Conservation (phyloP, 2,113 vertebrate species). For the Empidonax traillii region DNA sequence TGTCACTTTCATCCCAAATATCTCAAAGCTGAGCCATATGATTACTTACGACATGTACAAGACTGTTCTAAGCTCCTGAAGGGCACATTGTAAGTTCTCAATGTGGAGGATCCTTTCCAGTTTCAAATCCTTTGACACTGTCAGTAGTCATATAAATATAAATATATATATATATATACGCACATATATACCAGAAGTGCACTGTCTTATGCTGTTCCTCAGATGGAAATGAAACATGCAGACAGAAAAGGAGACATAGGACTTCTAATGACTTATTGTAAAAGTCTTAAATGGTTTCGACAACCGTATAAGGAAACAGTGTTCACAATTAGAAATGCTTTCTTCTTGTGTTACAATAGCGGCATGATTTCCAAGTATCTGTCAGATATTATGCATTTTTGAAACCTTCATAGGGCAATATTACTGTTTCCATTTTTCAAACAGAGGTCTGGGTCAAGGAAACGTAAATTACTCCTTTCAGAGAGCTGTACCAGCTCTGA, state of each 20-base stretch:
- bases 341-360: background rate
- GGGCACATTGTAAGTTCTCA: background rate
- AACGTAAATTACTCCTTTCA: background rate
- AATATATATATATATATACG: background rate
- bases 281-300: background rate
- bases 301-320: background rate
- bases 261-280: background rate
- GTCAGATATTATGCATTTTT: background rate
- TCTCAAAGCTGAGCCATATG: background rate
- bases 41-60: background rate
- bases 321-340: background rate
- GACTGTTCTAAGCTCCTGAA: background rate
- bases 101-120: background rate
- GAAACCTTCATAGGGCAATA: background rate
- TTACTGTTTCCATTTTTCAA: background rate
- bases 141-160: background rate
- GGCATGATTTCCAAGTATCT: background rate
- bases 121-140: background rate
- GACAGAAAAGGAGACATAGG: background rate
- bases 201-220: background rate
- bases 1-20: background rate
- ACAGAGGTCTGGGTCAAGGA: background rate
- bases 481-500: background rate
- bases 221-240: background rate
- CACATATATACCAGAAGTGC: no score